These are phyloP conservation scores for Pseudorasbora parva DNA, from an alignment of 2,113 vertebrate species.

Conservation along the genomic window DNA sequence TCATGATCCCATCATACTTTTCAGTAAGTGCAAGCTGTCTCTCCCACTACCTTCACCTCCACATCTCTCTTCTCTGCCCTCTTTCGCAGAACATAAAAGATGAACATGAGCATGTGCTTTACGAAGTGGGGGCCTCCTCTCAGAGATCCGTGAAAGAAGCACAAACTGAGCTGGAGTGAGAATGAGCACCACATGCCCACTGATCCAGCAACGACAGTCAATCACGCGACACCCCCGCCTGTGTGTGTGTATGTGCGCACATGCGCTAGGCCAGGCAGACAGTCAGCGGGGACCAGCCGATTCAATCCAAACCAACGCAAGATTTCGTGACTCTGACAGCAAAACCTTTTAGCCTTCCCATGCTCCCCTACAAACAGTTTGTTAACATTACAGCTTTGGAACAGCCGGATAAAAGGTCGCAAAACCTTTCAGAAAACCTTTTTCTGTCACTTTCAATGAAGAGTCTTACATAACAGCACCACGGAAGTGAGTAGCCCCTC, in stretches of 20 bases:
- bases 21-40: background rate
- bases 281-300: background rate
- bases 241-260: background rate
- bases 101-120: conserved; percentile 3
- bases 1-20: background rate
- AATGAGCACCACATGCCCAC: conserved; percentile 8
- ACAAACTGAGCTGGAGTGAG: background rate
- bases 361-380: conserved; percentile 8
- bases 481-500: background rate
- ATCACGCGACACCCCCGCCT: background rate
- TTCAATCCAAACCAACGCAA: background rate
- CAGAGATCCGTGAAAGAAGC: background rate
- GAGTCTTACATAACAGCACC: background rate
- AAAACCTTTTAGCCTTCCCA: conserved; percentile 25
- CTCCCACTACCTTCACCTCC: background rate
- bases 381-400: background rate
- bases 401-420: conserved; percentile 18
- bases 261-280: background rate
- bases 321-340: background rate
- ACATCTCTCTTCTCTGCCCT: background rate
- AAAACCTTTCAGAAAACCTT: conserved; percentile 16
- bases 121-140: background rate
- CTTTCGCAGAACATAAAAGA: background rate
- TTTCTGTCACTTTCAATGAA: conserved; percentile 32
- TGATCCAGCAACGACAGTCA: background rate